Evolutionary conservation across 2,888 invertebrate species (phyloP).

Genomic region (Drosophila dives): DNA sequence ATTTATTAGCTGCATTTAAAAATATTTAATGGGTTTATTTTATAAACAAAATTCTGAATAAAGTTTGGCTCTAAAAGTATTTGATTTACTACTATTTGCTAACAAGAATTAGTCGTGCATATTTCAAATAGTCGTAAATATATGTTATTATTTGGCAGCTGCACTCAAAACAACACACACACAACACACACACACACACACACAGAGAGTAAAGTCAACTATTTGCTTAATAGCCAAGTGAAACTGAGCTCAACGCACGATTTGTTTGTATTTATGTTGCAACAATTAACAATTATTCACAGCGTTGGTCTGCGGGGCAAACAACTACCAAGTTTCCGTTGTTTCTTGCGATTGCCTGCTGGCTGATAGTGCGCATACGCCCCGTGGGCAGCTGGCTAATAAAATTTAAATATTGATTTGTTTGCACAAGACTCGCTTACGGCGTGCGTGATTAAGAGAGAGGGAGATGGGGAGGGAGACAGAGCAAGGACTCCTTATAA

Average conservation of each 20-base stretch:
- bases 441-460: neutral
- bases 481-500: conserved; percentile 35
- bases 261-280: conserved; percentile 56
- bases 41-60: neutral
- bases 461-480: neutral
- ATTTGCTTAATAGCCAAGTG: conserved; percentile 49
- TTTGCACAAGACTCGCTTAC: conserved; percentile 29
- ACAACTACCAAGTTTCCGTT: conserved; percentile 26
- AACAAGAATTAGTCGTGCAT: neutral
- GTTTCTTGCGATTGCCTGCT: conserved; percentile 5
- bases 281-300: conserved; percentile 69
- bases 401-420: conserved; percentile 65
- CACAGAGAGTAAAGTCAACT: conserved; percentile 39
- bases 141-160: neutral
- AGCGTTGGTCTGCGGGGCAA: conserved; percentile 18
- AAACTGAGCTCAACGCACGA: conserved; percentile 16
- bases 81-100: neutral
- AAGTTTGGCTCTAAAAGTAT: neutral
- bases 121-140: neutral
- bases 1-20: neutral
- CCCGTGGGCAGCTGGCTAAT: conserved; percentile 45
- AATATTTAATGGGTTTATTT: neutral
- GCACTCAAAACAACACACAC: conserved; percentile 2
- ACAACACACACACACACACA: neutral
- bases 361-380: conserved; percentile 57